Evolutionary conservation across 2,888 invertebrate species (phyloP).

Genomic region (Magallana nippona): DNA sequence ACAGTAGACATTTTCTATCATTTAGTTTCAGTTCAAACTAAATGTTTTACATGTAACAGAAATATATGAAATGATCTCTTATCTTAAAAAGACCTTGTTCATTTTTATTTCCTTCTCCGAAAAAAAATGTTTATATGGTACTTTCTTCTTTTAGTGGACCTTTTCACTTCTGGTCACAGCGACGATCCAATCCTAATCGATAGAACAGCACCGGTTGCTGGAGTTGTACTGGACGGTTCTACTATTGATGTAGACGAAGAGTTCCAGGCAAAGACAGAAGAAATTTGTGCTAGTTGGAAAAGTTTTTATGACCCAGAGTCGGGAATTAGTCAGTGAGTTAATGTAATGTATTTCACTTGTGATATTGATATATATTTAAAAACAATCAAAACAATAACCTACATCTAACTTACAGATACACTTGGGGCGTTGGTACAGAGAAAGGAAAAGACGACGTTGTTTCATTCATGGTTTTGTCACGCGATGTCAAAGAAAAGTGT

Average conservation of each 20-base stretch:
- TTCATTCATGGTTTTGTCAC: constrained; percentile 54
- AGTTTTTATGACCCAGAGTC: constrained; percentile 70
- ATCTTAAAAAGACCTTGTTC: no score
- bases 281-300: constrained; percentile 67
- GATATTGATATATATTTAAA: no score
- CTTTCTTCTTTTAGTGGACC: constrained; percentile 58
- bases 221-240: constrained; percentile 66
- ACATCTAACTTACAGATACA: constrained; percentile 46
- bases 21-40: no score
- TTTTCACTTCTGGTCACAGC: constrained; percentile 64
- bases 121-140: no score
- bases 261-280: constrained; percentile 57
- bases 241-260: constrained; percentile 53
- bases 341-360: not conserved
- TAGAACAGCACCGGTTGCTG: constrained; percentile 62
- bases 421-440: constrained; percentile 64
- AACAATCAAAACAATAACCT: not conserved
- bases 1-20: no score
- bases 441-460: constrained; percentile 58
- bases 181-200: constrained; percentile 70
- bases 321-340: constrained; percentile 62
- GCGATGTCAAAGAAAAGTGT: constrained; percentile 57
- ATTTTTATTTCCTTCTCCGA: not conserved
- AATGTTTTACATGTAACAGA: no score
- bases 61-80: no score